These are phyloP conservation scores for Rhopalosiphum maidis DNA, from an alignment of 1,140 invertebrate genomes.

Conservation along the genomic window DNA sequence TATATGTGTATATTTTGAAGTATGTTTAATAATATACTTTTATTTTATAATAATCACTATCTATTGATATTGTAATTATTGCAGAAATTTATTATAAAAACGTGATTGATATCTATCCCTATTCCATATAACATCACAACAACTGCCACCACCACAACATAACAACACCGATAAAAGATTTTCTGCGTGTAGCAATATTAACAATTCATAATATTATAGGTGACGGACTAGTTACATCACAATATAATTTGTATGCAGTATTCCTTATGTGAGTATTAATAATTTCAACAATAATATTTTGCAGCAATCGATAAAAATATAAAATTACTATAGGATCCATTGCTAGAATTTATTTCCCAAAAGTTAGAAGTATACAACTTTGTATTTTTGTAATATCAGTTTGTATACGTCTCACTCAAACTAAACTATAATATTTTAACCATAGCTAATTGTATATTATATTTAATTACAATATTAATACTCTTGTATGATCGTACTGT, in stretches of 20 bases:
- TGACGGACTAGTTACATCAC: not conserved
- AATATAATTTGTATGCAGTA: not conserved
- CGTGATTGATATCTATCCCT: not conserved
- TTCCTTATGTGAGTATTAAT: not conserved
- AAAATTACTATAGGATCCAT: not conserved
- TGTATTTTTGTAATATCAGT: not conserved
- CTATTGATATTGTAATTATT: not conserved
- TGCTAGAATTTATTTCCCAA: not conserved
- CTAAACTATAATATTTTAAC: too few species aligned
- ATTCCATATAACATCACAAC: too few species aligned
- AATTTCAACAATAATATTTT: not conserved
- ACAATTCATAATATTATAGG: not conserved
- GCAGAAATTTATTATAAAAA: not conserved
- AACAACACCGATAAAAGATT: not conserved
- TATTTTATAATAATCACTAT: not conserved
- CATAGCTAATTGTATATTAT: too few species aligned
- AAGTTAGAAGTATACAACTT: not conserved
- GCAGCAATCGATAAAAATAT: not conserved
- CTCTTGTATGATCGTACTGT: not conserved
- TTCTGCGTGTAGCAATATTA: not conserved
- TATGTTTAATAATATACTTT: not conserved
- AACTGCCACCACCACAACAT: not conserved
- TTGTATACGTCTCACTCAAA: too few species aligned
- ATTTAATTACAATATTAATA: not conserved
- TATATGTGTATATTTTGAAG: too few species aligned